Evolutionary conservation across 2,113 vertebrate genomes (phyloP), one percentile per base, ranked within the genome.

Genomic region (Amphiprion percula): DNA sequence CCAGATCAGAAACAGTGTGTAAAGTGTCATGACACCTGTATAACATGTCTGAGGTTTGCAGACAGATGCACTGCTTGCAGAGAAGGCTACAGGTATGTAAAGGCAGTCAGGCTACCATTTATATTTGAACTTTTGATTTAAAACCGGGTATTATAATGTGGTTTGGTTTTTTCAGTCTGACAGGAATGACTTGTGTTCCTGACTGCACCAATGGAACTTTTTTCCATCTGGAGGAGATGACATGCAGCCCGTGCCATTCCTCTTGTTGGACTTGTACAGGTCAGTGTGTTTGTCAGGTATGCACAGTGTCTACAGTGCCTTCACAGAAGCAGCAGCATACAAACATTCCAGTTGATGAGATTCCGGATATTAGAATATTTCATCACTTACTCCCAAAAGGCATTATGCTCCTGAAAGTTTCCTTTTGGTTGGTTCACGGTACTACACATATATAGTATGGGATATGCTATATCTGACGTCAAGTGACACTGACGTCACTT

Each of bases 41-140:
- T 90, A 87, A 95, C 91, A 72, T 98, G 97, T 21, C 24, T 93
- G 0, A 86, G 91, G 0, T 94, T 95, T 33, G 92, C 96, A 46
- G 96, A 97, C 87, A 95, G 88, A 80, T 98, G 96, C 77, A 96
- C 93, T 0, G 87, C 95, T 33, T 98, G 97, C 91, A 95, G 85
- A 66, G 92, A 96, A 37, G 96, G 96, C 71, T 97, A 96, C 95
- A 96, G 97, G 97, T 98, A 94, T 62, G 64, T 28, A 21, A 26
- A 50, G 5, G 15, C 33, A 46, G 10, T 3, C 1, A 9, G 4
- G 24, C 8, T 41, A 6, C 0, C 21, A 10, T 17, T 65, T 14
- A 21, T 14, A 16, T 41, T 10, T 24, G 0, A 7, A 16, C 12
- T 52, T 26, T 49, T 24, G 8, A 3, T 65, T 50, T 17, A 2